These are phyloP conservation scores for Paradisaea rubra DNA, from an alignment of 2,113 vertebrate species.

Conservation along the genomic window DNA sequence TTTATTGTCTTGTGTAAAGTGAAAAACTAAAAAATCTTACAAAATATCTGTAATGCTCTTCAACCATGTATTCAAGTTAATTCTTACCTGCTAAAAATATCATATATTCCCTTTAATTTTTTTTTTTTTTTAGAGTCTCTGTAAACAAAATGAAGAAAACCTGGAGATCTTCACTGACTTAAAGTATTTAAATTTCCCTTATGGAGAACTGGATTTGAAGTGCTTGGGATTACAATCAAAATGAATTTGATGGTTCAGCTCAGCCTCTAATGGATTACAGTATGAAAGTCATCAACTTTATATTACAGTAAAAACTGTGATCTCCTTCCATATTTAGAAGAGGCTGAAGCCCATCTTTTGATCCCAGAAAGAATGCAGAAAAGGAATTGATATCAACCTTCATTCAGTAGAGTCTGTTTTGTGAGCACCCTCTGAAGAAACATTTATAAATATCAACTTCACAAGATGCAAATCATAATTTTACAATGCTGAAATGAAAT, in stretches of 20 bases:
- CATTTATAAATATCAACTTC: neutral
- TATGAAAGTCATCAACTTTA: conserved; percentile 34
- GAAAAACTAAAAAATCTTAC: neutral
- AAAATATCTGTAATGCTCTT: neutral
- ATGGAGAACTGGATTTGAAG: conserved; percentile 27
- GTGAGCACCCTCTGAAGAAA: neutral
- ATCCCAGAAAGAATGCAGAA: neutral
- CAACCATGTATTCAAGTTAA: neutral
- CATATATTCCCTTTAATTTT: neutral
- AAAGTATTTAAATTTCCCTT: conserved; percentile 30
- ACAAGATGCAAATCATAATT: neutral
- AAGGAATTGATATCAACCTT: neutral
- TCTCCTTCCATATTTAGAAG: conserved; percentile 32
- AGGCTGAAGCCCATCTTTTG: conserved; percentile 23
- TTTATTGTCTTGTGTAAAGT: neutral
- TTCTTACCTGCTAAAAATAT: neutral
- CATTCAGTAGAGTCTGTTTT: neutral
- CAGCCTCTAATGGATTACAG: conserved; percentile 31
- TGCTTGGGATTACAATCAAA: conserved; percentile 42
- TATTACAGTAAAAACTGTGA: conserved; percentile 31
- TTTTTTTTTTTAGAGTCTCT: neutral
- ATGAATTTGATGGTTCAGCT: conserved; percentile 50
- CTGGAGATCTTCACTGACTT: neutral
- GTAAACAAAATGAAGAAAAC: neutral
- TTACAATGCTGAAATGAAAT: neutral